Conservation (phyloP, 2,888 invertebrate genomes). For the Scaptomyza polygonia region DNA sequence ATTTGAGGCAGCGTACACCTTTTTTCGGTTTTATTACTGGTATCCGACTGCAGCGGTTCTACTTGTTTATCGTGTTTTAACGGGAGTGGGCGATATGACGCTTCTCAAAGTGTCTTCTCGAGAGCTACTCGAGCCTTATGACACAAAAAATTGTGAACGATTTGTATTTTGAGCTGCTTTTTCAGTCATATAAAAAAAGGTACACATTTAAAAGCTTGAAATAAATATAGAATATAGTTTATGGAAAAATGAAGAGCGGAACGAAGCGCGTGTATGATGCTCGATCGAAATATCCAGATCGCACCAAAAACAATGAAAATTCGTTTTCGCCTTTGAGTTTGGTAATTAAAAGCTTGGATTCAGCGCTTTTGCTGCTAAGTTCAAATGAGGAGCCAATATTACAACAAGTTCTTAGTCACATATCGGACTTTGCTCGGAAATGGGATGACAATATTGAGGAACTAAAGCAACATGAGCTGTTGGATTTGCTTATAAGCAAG, state of each 20-base stretch:
- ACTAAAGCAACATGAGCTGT: conserved; percentile 58
- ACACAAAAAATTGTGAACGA: no score
- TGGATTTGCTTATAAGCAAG: conserved; percentile 64
- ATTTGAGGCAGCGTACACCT: no score
- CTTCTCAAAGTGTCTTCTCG: no score
- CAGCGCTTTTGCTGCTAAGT: conserved; percentile 67
- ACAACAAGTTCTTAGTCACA: conserved; percentile 66
- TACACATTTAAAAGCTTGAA: neutral
- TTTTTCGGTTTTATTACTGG: no score
- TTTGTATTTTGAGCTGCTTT: conserved; percentile 3
- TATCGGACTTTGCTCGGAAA: conserved; percentile 70
- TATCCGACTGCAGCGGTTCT: no score
- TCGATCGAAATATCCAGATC: conserved; percentile 66
- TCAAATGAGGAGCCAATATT: conserved; percentile 74
- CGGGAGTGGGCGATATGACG: no score
- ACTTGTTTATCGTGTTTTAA: no score
- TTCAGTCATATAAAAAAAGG: conserved; percentile 14
- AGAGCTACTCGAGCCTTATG: no score
- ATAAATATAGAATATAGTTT: conserved; percentile 1
- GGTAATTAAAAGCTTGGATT: conserved; percentile 58
- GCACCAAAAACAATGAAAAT: conserved; percentile 57
- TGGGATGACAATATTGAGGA: conserved; percentile 64
- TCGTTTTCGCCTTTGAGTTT: conserved; percentile 61
- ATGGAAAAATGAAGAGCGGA: conserved; percentile 33
- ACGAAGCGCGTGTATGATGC: conserved; percentile 65